Base-by-base conservation (phyloP, 2,888 invertebrate genomes). In the Lagria hirta region DNA sequence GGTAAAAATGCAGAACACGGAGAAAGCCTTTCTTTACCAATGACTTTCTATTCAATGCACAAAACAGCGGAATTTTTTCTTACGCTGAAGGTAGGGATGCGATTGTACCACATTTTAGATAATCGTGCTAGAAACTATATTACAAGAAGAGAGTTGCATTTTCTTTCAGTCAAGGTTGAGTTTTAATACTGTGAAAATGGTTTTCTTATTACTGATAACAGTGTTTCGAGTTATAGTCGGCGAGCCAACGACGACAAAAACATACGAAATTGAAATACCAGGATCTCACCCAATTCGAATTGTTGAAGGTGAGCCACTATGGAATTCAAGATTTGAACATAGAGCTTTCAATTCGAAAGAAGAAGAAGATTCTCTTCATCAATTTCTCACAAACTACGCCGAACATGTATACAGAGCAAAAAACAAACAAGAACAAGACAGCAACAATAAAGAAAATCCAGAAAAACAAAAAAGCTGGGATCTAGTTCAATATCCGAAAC, bases 351-450 rank as follows among this genome's bases (percentile, higher is more conserved):
- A 36, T 21, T 5, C 45, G 28, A 69, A 52, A 65, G 72, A 49
- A 42, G 54, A 66, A 37, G 55, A 59, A n/a, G 52, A 64, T 3
- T 75, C 78, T 24, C 65, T 82, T 10, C 79, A 82, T 48, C 80
- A 82, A 53, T 79, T 80, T 55, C 72, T 82, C 37, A 71, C 78
- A 48, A 76, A 78, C 17, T 82, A 82, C 58, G 76, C 80, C 0
- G 79, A 76, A 8, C 58, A 49, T 32, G 21, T 54, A 2, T 43
- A 45, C 8, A 54, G 45, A 14, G 45, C 46, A 11, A 30, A 15
- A 43, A 50, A 42, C 21, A 48, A 48, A 46, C 33, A 28, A 48
- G 2, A n/a, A n/a, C 29, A 21, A 26, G 35, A 41, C 10, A 24
- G 30, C 22, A 37, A 46, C 16, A 21, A 46, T 1, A 49, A 51